These are phyloP conservation scores for Eulemur rufifrons DNA, from an alignment of 2,113 vertebrate genomes.

Conservation along the genomic window DNA sequence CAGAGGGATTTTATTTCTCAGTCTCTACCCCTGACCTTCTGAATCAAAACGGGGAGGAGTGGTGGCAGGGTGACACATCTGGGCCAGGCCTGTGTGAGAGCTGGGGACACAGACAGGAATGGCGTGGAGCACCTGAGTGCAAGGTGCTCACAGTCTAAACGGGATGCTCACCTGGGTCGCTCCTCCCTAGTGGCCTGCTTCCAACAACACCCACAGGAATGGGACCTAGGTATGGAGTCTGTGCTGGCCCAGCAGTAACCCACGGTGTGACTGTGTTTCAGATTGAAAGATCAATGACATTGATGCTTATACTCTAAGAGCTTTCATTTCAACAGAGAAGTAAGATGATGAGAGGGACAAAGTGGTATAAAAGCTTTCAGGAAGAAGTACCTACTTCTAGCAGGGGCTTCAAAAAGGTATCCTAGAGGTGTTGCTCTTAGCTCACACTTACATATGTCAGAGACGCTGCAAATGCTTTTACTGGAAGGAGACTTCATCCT, in stretches of 20 bases:
- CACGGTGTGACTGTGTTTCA: background rate
- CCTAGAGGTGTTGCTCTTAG: rapidly evolving
- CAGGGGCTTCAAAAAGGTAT: background rate
- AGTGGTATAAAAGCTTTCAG: background rate
- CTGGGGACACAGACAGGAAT: background rate
- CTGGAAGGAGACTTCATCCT: background rate
- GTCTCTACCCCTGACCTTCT: background rate
- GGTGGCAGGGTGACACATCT: background rate
- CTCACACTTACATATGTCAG: background rate
- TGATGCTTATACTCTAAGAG: background rate
- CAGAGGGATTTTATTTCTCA: background rate
- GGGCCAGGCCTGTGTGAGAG: background rate
- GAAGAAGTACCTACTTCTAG: background rate
- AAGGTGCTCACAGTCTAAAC: background rate
- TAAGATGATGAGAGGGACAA: background rate
- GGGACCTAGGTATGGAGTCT: background rate
- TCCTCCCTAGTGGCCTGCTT: background rate
- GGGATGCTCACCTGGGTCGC: background rate
- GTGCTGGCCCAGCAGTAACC: background rate
- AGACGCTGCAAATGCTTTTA: background rate
- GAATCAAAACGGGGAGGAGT: background rate
- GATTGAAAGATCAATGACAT: background rate
- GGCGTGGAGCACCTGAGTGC: background rate
- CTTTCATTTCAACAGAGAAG: background rate
- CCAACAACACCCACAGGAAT: background rate